Evolutionary conservation across 2,888 invertebrate genomes (phyloP).

Genomic region (Esperia sulphurella): DNA sequence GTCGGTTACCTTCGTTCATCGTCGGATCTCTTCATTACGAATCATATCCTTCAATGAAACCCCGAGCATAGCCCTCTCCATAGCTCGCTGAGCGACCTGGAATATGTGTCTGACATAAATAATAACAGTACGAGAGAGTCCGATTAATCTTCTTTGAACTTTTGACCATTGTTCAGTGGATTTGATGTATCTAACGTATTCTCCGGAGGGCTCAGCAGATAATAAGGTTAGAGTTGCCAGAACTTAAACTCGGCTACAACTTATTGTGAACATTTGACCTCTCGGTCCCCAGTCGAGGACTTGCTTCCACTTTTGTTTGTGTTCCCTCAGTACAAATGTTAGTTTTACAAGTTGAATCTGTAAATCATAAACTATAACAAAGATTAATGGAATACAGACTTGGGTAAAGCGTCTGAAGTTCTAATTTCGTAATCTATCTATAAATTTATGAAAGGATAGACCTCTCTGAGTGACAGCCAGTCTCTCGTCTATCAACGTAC

Average conservation of each 20-base stretch:
- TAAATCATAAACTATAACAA: neutral
- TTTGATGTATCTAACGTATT: too few species aligned
- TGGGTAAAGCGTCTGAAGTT: neutral
- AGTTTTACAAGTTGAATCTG: neutral
- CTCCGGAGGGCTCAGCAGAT: neutral
- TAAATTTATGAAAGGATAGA: neutral
- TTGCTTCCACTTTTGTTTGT: neutral
- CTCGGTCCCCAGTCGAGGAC: neutral
- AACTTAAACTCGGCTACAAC: neutral
- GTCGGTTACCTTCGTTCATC: too few species aligned
- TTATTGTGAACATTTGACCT: slow-evolving; percentile 4
- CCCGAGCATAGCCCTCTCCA: too few species aligned
- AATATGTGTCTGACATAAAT: too few species aligned
- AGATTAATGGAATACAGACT: neutral
- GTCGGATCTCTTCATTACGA: too few species aligned
- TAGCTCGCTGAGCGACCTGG: too few species aligned
- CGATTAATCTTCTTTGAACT: too few species aligned
- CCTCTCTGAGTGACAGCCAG: too few species aligned
- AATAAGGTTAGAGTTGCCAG: slow-evolving; percentile 3
- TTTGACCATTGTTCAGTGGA: too few species aligned
- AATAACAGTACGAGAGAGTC: too few species aligned
- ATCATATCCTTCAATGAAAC: too few species aligned
- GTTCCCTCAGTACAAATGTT: neutral
- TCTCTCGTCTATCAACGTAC: too few species aligned
- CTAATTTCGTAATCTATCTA: neutral